Base-by-base conservation (phyloP, 2,888 invertebrate species). In the Microctonus aethiopoides region DNA sequence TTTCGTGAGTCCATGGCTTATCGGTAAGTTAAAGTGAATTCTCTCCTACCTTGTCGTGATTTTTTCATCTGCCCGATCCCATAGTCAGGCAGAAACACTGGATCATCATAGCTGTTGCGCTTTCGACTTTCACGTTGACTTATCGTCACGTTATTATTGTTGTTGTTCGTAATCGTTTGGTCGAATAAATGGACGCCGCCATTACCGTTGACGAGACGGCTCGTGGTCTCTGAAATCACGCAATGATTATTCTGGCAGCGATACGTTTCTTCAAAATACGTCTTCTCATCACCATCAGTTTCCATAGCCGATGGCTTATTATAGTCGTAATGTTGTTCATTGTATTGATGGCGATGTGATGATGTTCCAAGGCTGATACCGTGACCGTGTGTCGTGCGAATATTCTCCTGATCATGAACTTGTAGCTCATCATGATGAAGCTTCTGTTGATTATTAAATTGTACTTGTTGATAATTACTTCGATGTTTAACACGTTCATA, bases 161-260 rank as follows among this genome's bases (percentile, higher is more conserved):
- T 29, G 52, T 51, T 46, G 63, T 67, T n/a, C n/a, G n/a, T 62
- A 46, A 56, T 46, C 67, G 72, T 56, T 63, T 63, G 72, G 65
- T 65, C 70, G 54, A 71, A 22, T 32, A 10, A 52, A 62, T 11
- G 54, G 24, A 24, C 68, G 20, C 61, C 63, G 24, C 20, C 67
- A 20, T 46, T 54, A 24, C 32, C 46, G 34, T 34, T 54, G 65
- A 66, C 20, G 26, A 59, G 63, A 63, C 57, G 68, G 67, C 66
- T 64, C 68, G 70, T 70, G 67, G 77, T 73, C 71, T 82, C 80
- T 80, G 81, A 77, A 82, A 82, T 81, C 77, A 83, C 79, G 80
- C 79, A 81, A 80, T 71, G 77, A 77, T 81, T 83, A 82, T 81
- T 83, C 77, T 77, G 72, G 77, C 76, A 76, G 70, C 68, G 70